Evolutionary conservation across 2,888 invertebrate species (phyloP), one percentile per base, ranked within the genome.

Genomic region (Diarsia dahlii): DNA sequence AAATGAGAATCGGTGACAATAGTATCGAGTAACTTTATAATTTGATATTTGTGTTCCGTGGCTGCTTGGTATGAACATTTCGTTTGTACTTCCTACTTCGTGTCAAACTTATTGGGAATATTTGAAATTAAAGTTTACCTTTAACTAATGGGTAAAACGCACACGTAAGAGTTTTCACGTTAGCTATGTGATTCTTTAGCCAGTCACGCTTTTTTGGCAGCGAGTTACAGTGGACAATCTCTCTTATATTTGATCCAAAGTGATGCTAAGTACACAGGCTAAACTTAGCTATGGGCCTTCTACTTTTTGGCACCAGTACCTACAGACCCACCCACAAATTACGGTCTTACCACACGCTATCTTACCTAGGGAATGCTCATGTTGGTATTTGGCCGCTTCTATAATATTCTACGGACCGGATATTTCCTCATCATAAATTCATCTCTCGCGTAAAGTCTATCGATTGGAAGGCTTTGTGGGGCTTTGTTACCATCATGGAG

Each of bases 341-440:
- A 45, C 12, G 39, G 39, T 62, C 45, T 46, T 13, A 52, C 45
- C 62, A 13, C 46, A 46, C 18, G 10, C 23, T 39, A 39, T 6
- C 23, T 52, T 60, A 48, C 70, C 63, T 45, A 45, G 48, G 39
- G 71, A 71, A 71, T 64, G 50, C 45, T 52, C 56, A 56, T 67
- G n/a, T 63, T 54, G 56, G 13, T 78, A 62, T 60, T 20, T 67
- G 48, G 9, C 50, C 48, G 52, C 65, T 62, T 56, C 66, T 78
- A 62, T 78, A 50, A 56, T 52, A 78, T 54, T 72, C 39, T 52
- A 78, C 60, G 34, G 72, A 52, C 13, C 23, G 71, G 71, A 65
- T 60, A 69, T 34, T 58, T 18, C 39, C 79, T 80, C 79, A 80
- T 75, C 58, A 79, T 79, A 75, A 79, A 80, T 80, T 80, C 80